Conservation (phyloP, 1,140 invertebrate genomes). For the Ostrea edulis region DNA sequence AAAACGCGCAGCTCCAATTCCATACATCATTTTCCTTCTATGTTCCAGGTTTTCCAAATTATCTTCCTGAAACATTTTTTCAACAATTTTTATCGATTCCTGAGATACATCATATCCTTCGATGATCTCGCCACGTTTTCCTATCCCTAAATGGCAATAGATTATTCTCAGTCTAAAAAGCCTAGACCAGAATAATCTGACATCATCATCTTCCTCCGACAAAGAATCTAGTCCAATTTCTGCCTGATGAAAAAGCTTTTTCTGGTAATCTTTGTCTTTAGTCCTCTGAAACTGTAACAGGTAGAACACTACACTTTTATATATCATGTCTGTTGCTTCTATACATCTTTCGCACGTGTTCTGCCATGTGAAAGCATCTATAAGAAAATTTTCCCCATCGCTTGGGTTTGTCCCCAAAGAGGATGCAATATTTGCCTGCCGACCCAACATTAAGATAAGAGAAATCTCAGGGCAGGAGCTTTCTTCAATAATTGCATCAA, state of each 20-base stretch:
- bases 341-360: neutral
- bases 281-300: constrained; percentile 18
- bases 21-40: constrained; percentile 13
- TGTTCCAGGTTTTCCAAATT: neutral
- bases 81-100: neutral
- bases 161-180: constrained; percentile 32
- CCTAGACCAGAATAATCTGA: neutral
- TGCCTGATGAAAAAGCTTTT: neutral
- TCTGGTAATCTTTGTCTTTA: constrained; percentile 10
- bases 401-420: neutral
- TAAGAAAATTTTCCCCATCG: neutral
- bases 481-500: neutral
- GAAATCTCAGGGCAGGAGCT: constrained; percentile 13
- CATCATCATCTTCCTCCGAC: neutral
- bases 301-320: constrained; percentile 8
- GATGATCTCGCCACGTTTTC: constrained; percentile 1
- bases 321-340: neutral
- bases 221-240: neutral
- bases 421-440: neutral
- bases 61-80: constrained; percentile 18
- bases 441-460: neutral
- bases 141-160: constrained; percentile 9
- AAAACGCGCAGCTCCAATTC: neutral
- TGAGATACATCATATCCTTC: neutral
- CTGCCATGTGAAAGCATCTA: neutral